Base-by-base conservation (phyloP, 2,888 invertebrate species). In the Megaustenia siamemsis region DNA sequence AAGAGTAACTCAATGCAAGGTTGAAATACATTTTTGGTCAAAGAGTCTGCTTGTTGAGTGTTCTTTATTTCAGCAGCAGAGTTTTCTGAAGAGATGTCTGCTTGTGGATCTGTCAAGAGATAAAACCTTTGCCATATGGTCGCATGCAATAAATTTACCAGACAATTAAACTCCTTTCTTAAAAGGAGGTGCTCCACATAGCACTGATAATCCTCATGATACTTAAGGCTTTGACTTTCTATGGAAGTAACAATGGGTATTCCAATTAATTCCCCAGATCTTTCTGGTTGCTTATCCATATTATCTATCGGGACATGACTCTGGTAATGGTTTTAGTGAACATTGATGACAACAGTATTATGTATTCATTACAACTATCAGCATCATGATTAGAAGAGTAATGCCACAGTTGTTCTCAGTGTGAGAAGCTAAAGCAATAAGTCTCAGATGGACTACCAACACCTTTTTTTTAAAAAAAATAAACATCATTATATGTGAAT, bases 111-210 rank as follows among this genome's bases (percentile, higher is more conserved):
- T n/a, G 38, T 10, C 8, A 6, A 10, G 18, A 82, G 63, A 43
- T 63, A 75, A 75, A 82, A 82, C 21, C 82, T 35, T 24, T 32
- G 35, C 82, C 82, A 82, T 8, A 82, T 43, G 49, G 43, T n/a
- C 4, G 21, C 32, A 38, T 21, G n/a, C 15, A 82, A 35, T 18
- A 82, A 45, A n/a, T 56, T 45, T 28, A 5, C 8, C 0, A 82
- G 45, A 28, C 5, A 6, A 6, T 28, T n/a, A 28, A 75, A 43
- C 1, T 75, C 75, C 2, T 45, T n/a, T 21, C 18, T n/a, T 1
- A 35, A n/a, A 68, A 35, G n/a, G 12, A 69, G 49, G 0, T 53
- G 69, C 49, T 69, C 80, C 24, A 80, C 53, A n/a, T 1, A 18
- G 43, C 78, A 78, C n/a, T 8, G 49, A 18, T 12, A 28, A 18